Evolutionary conservation across 2,797 vertebrate genomes (phyloP), one percentile per base, ranked within the genome.

Genomic region (Microcaecilia unicolor): DNA sequence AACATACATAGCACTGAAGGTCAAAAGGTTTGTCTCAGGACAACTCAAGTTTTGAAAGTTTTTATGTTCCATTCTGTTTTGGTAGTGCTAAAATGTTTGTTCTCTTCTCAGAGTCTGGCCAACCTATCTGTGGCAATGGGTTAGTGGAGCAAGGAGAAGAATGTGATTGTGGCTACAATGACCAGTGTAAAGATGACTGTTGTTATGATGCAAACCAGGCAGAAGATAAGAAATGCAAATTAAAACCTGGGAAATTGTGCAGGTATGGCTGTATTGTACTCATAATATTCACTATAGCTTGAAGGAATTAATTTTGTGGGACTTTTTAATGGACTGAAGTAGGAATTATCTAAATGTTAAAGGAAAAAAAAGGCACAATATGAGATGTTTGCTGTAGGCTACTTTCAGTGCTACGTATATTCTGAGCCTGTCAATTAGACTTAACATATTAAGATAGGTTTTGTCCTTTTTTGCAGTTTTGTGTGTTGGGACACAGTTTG

Each of bases 81-180:
- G n/a, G n/a, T n/a, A n/a, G n/a, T n/a, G n/a, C n/a, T n/a, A n/a
- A n/a, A n/a, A n/a, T n/a, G n/a, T n/a, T n/a, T 34, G 10, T n/a
- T 43, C 11, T 34, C 44, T 62, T 65, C 61, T 12, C 58, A 98
- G 95, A 96, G 58, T 97, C 94, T 39, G 94, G 95, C 30, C 90
- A 95, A 53, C 94, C 95, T 22, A 98, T 95, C 58, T 98, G 95
- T 72, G 95, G 95, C 20, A 98, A 98, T 31, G 92, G 94, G 18
- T 68, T 98, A 32, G 92, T 98, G 37, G 95, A 98, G 61, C 44
- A 50, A 20, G 92, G 87, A 37, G 95, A 98, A 28, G 13, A 95
- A 36, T 98, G 95, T 51, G 95, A 98, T 44, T 98, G 95, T 25
- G 95, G 95, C 31, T 98, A 97, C 64, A 90, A 70, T 10, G 92